These are phyloP conservation scores for Esox masquinongy DNA, from an alignment of 2,797 vertebrate species.

Conservation along the genomic window DNA sequence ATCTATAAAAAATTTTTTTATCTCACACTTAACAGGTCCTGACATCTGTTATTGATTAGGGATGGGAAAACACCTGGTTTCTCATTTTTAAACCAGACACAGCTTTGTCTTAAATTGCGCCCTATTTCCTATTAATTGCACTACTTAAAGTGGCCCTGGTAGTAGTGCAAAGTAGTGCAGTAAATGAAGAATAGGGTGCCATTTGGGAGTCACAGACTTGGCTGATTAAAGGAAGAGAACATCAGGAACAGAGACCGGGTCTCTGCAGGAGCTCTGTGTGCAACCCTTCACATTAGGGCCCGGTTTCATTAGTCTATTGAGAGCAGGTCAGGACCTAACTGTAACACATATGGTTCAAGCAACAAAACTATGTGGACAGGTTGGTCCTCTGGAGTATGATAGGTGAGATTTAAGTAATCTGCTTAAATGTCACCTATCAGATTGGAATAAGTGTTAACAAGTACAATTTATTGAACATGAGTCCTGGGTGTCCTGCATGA, in stretches of 20 bases:
- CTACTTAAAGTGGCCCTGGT: too few relatives aligned
- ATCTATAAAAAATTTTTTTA: too few relatives aligned
- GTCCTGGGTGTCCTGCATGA: too few relatives aligned
- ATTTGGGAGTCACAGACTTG: too few relatives aligned
- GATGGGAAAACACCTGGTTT: conserved; percentile 3
- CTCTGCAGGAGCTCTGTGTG: background rate
- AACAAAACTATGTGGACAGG: background rate
- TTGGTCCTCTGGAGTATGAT: conserved; percentile 29
- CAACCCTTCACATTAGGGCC: background rate
- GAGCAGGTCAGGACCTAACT: background rate
- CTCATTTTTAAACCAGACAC: conserved; percentile 15
- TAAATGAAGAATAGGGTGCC: too few relatives aligned
- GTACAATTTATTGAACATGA: too few relatives aligned
- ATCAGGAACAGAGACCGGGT: background rate
- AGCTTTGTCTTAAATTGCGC: background rate
- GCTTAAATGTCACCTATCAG: too few relatives aligned
- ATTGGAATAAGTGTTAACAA: too few relatives aligned
- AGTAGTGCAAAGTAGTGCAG: too few relatives aligned
- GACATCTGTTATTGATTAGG: background rate
- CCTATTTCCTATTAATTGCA: background rate
- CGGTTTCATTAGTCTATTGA: background rate
- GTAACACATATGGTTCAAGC: background rate
- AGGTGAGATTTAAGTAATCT: background rate
- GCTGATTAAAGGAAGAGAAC: background rate
- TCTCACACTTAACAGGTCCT: too few relatives aligned